Evolutionary conservation across 1,140 invertebrate species (phyloP).

Genomic region (Sitophilus oryzae): DNA sequence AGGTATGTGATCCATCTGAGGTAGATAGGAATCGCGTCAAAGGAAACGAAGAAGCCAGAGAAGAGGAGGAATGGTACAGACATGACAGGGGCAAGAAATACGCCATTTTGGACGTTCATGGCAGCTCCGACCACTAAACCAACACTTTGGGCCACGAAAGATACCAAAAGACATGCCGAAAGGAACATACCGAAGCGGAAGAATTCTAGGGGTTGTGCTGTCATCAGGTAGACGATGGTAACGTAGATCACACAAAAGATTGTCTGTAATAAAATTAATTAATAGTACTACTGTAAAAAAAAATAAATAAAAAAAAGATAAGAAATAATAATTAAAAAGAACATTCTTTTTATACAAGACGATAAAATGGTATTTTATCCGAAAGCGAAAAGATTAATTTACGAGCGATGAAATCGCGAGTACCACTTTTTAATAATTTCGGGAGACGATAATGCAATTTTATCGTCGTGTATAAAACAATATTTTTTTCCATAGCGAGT

Average conservation of each 20-base stretch:
- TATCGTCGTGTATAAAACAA: no score
- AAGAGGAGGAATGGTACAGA: constrained; percentile 92
- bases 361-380: no score
- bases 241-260: constrained; percentile 89
- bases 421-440: no score
- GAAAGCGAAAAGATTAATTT: no score
- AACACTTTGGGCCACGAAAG: constrained; percentile 92
- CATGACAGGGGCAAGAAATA: constrained; percentile 92
- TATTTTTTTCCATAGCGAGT: no score
- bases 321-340: background rate
- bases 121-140: constrained; percentile 92
- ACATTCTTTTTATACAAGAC: no score
- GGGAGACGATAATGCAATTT: no score
- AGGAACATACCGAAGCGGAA: constrained; percentile 86
- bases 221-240: constrained; percentile 91
- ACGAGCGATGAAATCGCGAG: no score
- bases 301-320: constrained; percentile 5
- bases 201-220: constrained; percentile 81
- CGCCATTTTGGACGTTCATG: constrained; percentile 89
- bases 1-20: constrained; percentile 93
- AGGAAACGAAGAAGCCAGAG: constrained; percentile 95
- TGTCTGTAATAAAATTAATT: constrained; percentile 54
- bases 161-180: constrained; percentile 79
- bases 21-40: constrained; percentile 92
- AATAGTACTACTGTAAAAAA: background rate